Evolutionary conservation across 1,140 invertebrate genomes (phyloP).

Genomic region (Platorchestia sp.): DNA sequence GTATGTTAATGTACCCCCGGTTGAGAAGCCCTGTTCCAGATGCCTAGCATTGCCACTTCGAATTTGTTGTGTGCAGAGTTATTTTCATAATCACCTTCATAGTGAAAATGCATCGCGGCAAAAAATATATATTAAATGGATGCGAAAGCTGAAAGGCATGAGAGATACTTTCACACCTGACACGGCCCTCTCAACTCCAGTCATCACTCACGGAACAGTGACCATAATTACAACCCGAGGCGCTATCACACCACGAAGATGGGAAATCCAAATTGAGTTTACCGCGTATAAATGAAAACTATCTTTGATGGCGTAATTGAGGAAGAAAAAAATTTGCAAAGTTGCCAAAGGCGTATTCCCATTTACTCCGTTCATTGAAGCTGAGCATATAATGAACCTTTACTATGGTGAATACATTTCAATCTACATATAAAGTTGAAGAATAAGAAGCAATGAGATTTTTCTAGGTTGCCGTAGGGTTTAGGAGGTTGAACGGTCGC

Average conservation of each 20-base stretch:
- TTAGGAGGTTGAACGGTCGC: background rate
- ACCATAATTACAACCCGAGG: background rate
- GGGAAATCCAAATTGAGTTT: background rate
- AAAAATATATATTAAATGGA: no score
- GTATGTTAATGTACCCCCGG: no score
- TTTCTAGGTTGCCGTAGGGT: background rate
- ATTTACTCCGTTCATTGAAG: background rate
- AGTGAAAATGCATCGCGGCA: no score
- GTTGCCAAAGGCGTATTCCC: no score
- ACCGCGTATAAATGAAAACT: background rate
- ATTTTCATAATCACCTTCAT: no score
- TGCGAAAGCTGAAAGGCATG: no score
- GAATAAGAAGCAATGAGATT: background rate
- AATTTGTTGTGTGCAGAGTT: no score
- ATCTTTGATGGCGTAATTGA: background rate
- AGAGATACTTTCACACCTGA: no score
- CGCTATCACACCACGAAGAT: background rate
- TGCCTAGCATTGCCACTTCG: no score
- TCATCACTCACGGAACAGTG: background rate
- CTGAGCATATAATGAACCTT: background rate
- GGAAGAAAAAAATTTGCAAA: background rate
- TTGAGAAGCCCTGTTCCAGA: no score
- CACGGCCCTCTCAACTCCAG: no score
- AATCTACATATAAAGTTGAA: background rate
- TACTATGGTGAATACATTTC: background rate